phyloP scores from a whole-genome alignment of 2,888 invertebrate species.

The Macrostomum cliftonense region DNA sequence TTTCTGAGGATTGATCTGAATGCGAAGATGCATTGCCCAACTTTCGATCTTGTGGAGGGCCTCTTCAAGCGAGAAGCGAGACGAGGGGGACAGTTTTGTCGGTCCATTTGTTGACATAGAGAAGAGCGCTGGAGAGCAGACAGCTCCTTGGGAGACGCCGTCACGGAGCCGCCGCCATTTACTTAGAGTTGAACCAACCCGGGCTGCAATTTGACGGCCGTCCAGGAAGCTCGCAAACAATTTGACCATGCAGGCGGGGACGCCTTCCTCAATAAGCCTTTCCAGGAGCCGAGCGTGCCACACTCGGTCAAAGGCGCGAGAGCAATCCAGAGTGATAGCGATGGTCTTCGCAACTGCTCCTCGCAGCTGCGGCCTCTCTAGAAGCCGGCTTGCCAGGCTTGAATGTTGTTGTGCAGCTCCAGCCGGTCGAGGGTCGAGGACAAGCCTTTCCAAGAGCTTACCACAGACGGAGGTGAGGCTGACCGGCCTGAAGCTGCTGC shows the following conservation, averaged over 20 bases:
- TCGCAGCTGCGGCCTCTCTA: not conserved
- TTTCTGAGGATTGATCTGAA: not conserved
- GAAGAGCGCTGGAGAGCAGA: constrained; percentile 1
- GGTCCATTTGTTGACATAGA: not conserved
- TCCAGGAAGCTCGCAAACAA: constrained; percentile 3
- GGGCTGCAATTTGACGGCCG: not conserved
- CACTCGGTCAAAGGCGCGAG: not conserved
- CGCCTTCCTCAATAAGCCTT: not conserved
- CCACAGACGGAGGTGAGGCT: not conserved
- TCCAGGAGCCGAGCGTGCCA: not conserved
- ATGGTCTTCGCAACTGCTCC: not conserved
- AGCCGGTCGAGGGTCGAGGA: not conserved
- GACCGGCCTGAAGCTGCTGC: not conserved
- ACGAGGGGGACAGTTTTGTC: not conserved
- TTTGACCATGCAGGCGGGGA: not conserved
- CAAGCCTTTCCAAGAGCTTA: not conserved
- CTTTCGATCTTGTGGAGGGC: too few species aligned
- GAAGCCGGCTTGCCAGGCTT: constrained; percentile 1
- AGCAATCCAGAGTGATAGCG: constrained; percentile 1
- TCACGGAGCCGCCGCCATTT: constrained; percentile 1
- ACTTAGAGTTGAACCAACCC: not conserved
- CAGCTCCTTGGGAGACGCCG: constrained; percentile 2
- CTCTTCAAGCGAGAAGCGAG: too few species aligned
- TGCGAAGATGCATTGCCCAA: too few species aligned
- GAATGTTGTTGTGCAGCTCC: not conserved